A percentile compares a stretch with the other conserved stretches of the same genome.
Conservation (phyloP, 2,888 invertebrate genomes). For the Molorchus minor region DNA sequence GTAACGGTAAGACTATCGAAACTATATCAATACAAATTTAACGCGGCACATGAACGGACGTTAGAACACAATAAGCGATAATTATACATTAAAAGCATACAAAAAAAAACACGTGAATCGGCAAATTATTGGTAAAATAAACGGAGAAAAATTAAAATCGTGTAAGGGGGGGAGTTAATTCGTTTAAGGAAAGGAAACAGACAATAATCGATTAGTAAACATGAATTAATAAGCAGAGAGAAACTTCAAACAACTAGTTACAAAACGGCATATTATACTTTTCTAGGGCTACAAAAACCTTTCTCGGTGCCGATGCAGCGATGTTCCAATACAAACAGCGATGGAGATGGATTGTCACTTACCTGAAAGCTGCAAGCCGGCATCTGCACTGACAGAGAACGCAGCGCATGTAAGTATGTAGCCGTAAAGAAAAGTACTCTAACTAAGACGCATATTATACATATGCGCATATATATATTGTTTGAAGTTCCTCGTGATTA, state of each 20-base stretch:
- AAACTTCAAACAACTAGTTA: constrained; percentile 26
- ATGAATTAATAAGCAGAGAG: constrained; percentile 38
- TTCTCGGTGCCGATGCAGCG: no score
- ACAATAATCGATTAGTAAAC: constrained; percentile 23
- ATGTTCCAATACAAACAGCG: no score
- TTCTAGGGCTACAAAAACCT: no score
- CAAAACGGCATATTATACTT: no score
- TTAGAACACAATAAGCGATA: constrained; percentile 28
- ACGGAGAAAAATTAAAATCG: constrained; percentile 17
- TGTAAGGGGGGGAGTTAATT: constrained; percentile 19
- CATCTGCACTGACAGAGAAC: no score
- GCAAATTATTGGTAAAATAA: constrained; percentile 36
- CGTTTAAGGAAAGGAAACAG: constrained; percentile 17
- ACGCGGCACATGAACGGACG: constrained; percentile 19
- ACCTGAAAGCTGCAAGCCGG: no score
- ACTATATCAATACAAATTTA: constrained; percentile 62
- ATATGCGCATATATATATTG: no score
- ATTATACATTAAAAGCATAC: constrained; percentile 39
- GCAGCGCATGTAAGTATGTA: no score
- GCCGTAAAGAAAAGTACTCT: no score
- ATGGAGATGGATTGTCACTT: no score
- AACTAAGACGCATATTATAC: no score
- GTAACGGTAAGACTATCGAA: constrained; percentile 82
- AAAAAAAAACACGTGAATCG: constrained; percentile 21
- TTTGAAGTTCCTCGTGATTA: not conserved